Percentiles rank a stretch among this genome's conserved stretches.
Conservation (phyloP, 2,797 vertebrate genomes). For the Pseudocheirus occidentalis region DNA sequence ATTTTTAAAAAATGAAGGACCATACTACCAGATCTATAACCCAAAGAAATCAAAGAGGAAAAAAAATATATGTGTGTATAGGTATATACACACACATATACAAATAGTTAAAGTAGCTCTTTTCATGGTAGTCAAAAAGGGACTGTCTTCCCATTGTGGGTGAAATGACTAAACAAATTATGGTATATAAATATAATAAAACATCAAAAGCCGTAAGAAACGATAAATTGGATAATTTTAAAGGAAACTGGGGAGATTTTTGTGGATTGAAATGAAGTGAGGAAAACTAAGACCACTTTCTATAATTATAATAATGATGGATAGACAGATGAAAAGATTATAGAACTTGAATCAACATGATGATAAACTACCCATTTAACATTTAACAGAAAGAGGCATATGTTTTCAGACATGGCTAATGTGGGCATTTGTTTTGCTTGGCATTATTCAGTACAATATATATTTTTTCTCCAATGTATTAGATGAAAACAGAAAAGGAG, state of each 20-base stretch:
- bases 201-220: neutral
- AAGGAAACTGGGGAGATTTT: neutral
- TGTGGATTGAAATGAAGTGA: neutral
- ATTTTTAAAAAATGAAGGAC: neutral
- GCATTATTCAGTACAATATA: neutral
- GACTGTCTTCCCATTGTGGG: neutral
- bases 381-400: neutral
- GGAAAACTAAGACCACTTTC: neutral
- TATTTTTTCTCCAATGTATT: no score
- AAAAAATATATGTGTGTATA: neutral
- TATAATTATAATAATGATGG: neutral
- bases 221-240: neutral
- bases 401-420: neutral
- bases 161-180: neutral
- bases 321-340: neutral
- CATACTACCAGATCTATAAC: neutral
- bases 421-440: no score
- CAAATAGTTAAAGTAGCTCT: neutral
- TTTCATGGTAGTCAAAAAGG: neutral
- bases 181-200: neutral
- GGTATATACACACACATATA: no score
- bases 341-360: neutral
- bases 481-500: neutral
- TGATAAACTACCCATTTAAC: no score
- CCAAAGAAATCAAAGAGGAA: neutral